Evolutionary conservation across 2,113 vertebrate genomes (phyloP).

Genomic region (Polypterus bichir): DNA sequence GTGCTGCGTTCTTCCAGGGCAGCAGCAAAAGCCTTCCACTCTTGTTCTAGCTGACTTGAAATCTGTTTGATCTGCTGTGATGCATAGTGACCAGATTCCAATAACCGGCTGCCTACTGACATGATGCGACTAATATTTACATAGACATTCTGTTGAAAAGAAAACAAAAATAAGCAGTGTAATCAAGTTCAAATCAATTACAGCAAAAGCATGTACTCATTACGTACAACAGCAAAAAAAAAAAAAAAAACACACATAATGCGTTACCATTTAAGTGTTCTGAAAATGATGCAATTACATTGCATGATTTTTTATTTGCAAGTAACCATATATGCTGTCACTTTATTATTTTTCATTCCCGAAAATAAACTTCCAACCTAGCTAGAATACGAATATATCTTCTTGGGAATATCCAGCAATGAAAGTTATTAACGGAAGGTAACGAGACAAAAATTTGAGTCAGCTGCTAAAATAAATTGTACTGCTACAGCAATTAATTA

Average conservation of each 20-base stretch:
- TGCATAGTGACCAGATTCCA: slow-evolving; percentile 90
- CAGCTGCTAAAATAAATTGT: no score
- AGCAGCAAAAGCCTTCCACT: slow-evolving; percentile 94
- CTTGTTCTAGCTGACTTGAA: slow-evolving; percentile 84
- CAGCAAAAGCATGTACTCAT: neutral
- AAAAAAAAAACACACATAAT: neutral
- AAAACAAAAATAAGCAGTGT: neutral
- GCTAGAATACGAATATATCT: no score
- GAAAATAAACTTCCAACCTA: no score
- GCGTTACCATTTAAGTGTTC: no score
- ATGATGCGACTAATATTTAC: slow-evolving; percentile 97
- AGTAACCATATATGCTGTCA: no score
- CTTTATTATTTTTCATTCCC: no score
- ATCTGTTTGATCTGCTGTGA: slow-evolving; percentile 97
- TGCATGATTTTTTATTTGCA: no score
- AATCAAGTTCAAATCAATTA: neutral
- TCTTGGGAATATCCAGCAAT: no score
- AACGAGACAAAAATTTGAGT: no score
- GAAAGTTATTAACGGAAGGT: no score
- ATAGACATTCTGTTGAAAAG: slow-evolving; percentile 73
- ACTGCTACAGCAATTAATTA: no score
- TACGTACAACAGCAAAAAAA: neutral
- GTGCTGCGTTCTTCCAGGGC: slow-evolving; percentile 91
- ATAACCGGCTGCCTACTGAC: slow-evolving; percentile 83
- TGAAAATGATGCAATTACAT: no score